These are phyloP conservation scores for Neoscelio sp. DNA, from an alignment of 2,888 invertebrate genomes.

Conservation along the genomic window DNA sequence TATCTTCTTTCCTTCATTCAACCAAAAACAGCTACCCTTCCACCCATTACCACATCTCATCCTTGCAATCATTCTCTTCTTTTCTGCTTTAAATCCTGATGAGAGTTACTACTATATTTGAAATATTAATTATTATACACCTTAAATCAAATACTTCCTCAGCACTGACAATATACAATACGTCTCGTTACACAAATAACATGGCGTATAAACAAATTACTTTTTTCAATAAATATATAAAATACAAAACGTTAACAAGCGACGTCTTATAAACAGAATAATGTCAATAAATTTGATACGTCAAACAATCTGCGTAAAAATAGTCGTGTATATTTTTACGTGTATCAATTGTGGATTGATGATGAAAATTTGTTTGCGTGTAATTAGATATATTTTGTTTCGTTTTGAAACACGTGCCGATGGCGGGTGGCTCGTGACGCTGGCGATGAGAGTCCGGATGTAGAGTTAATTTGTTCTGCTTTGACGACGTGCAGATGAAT, in stretches of 20 bases:
- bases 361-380: constrained; percentile 5
- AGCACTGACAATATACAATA: no score
- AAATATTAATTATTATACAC: no score
- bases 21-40: no score
- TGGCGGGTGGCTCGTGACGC: background rate
- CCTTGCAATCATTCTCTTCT: no score
- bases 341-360: background rate
- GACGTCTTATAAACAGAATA: background rate
- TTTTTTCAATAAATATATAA: background rate
- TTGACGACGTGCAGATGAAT: constrained; percentile 63
- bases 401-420: constrained; percentile 34
- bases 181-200: background rate
- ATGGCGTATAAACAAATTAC: background rate
- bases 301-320: background rate
- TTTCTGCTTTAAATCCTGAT: no score
- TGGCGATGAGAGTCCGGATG: constrained; percentile 40
- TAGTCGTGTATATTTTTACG: background rate
- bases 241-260: background rate
- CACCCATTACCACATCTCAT: no score
- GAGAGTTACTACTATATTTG: no score
- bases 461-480: constrained; percentile 59
- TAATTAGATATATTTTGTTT: constrained; percentile 40
- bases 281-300: background rate
- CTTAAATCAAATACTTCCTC: no score
- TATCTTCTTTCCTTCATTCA: no score